A percentile compares a stretch with the other conserved stretches of the same genome.
Conservation (phyloP, 2,888 invertebrate genomes). For the Caenorhabditis sp. region DNA sequence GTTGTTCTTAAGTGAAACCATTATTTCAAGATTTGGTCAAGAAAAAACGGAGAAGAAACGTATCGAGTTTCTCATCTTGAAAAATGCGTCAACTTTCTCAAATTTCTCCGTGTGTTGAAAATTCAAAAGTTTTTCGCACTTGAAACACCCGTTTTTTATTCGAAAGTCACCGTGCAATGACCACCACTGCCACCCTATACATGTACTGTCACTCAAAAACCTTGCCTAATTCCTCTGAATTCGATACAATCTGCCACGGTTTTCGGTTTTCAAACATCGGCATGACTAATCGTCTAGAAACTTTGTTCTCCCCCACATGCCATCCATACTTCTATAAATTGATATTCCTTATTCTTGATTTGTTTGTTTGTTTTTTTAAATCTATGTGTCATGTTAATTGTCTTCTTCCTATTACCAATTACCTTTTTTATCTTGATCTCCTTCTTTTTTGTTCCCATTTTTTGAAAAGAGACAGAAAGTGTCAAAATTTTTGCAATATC, state of each 20-base stretch:
- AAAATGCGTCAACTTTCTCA: too few species aligned
- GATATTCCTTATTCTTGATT: slow-evolving; percentile 15
- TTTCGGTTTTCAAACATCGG: slow-evolving; percentile 28
- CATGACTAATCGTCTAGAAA: slow-evolving; percentile 46
- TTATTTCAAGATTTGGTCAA: slow-evolving; percentile 10
- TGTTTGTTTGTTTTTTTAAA: too few species aligned
- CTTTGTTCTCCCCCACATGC: slow-evolving; percentile 14
- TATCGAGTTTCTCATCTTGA: too few species aligned
- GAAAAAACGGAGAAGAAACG: too few species aligned
- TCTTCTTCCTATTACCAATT: too few species aligned
- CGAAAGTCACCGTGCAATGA: neutral
- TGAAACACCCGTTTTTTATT: neutral
- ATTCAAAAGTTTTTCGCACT: too few species aligned
- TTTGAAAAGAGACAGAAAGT: neutral
- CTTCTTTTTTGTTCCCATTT: neutral
- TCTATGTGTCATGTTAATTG: too few species aligned
- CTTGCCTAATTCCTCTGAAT: slow-evolving; percentile 13
- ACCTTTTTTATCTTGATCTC: too few species aligned
- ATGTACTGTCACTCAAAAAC: neutral
- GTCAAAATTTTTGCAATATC: too few species aligned
- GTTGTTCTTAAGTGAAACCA: neutral
- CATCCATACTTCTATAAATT: slow-evolving; percentile 9
- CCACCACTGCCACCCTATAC: neutral
- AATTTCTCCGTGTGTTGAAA: too few species aligned
- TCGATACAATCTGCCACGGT: slow-evolving; percentile 29